Evolutionary conservation across 1,140 invertebrate genomes (phyloP).

Genomic region (Teleogryllus occipitalis): DNA sequence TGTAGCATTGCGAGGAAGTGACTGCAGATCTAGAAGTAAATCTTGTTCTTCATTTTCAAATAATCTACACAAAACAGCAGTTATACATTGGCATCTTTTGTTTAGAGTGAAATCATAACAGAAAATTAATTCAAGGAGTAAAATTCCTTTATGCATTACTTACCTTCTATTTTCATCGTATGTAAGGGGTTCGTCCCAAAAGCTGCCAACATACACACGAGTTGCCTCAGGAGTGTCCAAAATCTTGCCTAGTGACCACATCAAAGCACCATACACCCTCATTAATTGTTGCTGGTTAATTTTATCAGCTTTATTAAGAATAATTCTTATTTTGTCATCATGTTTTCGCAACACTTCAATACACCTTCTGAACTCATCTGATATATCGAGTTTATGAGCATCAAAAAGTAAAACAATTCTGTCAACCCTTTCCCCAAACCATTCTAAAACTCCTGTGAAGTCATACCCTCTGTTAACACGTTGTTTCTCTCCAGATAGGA

Average conservation of each 20-base stretch:
- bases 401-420: slow-evolving; percentile 98
- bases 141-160: neutral
- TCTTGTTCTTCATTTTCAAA: slow-evolving; percentile 98
- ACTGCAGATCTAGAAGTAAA: slow-evolving; percentile 89
- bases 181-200: slow-evolving; percentile 93
- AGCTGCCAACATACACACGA: slow-evolving; percentile 94
- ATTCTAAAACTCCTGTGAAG: slow-evolving; percentile 95
- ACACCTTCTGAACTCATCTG: slow-evolving; percentile 90
- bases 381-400: slow-evolving; percentile 98
- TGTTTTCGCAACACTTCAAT: slow-evolving; percentile 92
- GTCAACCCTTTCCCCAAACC: slow-evolving; percentile 98
- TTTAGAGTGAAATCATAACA: neutral
- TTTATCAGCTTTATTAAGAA: slow-evolving; percentile 98
- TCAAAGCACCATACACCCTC: slow-evolving; percentile 95
- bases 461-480: slow-evolving; percentile 95
- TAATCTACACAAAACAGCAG: slow-evolving; percentile 38
- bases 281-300: slow-evolving; percentile 97
- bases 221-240: slow-evolving; percentile 98
- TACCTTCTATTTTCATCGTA: slow-evolving; percentile 72
- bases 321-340: slow-evolving; percentile 98
- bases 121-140: neutral
- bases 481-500: slow-evolving; percentile 90
- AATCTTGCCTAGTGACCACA: slow-evolving; percentile 96
- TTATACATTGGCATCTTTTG: neutral
- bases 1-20: slow-evolving; percentile 88